These are phyloP conservation scores for Mionectes olivaceus DNA, from an alignment of 2,797 vertebrate species.

Conservation along the genomic window DNA sequence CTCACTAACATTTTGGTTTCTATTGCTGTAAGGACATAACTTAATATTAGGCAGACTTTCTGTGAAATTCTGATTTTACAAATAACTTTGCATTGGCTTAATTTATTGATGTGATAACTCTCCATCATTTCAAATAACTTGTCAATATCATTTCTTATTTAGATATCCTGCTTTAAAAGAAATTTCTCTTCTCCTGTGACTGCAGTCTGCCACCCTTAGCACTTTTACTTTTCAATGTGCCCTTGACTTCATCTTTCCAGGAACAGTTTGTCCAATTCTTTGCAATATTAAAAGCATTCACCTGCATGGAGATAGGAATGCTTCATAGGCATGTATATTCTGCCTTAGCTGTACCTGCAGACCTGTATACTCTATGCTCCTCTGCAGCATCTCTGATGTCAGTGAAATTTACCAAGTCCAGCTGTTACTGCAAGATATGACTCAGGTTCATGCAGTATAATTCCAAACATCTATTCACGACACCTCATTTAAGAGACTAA, in stretches of 20 bases:
- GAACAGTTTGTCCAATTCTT: neutral
- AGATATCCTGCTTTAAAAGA: neutral
- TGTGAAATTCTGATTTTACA: neutral
- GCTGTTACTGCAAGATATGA: neutral
- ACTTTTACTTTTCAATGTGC: neutral
- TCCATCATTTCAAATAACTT: neutral
- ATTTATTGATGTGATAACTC: neutral
- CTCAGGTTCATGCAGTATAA: neutral
- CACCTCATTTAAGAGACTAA: neutral
- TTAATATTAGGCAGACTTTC: neutral
- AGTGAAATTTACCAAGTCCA: neutral
- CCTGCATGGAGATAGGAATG: neutral
- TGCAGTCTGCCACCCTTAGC: neutral
- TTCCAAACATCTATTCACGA: neutral
- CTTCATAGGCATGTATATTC: neutral
- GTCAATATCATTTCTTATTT: neutral
- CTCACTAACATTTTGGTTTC: neutral
- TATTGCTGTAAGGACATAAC: neutral
- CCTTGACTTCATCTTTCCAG: neutral
- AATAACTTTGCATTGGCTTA: neutral
- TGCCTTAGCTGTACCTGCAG: neutral
- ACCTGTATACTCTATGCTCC: neutral
- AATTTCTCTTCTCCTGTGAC: neutral
- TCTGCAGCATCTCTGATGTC: neutral
- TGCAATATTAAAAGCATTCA: neutral